Evolutionary conservation across 2,888 invertebrate species (phyloP), one percentile per base, ranked within the genome.

Genomic region (Mythimna impura): DNA sequence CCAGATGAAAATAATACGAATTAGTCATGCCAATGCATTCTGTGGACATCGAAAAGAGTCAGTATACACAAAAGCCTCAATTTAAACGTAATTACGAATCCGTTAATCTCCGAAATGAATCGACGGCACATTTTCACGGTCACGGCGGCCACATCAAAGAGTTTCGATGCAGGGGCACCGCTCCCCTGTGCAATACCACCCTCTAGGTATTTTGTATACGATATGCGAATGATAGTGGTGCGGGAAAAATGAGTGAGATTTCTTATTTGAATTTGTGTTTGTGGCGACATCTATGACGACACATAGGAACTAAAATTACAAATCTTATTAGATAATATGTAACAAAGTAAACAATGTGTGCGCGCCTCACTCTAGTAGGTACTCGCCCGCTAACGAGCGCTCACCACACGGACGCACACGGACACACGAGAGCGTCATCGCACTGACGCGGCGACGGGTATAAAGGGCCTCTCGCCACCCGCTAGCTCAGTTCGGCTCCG

Each of bases 131-230:
- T 92, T 94, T 94, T 95, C 94, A 94, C 93, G 95, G 95, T 94
- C 95, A 93, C 92, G 92, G 92, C 89, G 90, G 91, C 94, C 94
- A 94, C 95, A 94, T 95, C 95, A 95, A 95, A 95, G 95, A 95
- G 95, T 95, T 95, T 82, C 50, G 82, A 78, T 80, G 80, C 80
- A 77, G 83, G 86, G 85, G 87, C 14, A 50, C 25, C 25, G 79
- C 83, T 66, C 91, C 94, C 93, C 90, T 82, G 86, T 81, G 90
- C 89, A 89, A 89, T 84, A 86, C 87, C 90, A 89, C 92, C 92
- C 87, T 81, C 73, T 71, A 67, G 47, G 76, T 76, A 67, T 77
- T 68, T 43, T 34, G 63, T 73, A 76, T 78, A 76, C 47, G n/a
- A 17, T 3, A 0, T 86, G 58, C 91, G 81, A 64, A 62, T 4